These are phyloP conservation scores for Petrocephalus microphthalmus DNA, from an alignment of 2,113 vertebrate genomes.

Conservation along the genomic window DNA sequence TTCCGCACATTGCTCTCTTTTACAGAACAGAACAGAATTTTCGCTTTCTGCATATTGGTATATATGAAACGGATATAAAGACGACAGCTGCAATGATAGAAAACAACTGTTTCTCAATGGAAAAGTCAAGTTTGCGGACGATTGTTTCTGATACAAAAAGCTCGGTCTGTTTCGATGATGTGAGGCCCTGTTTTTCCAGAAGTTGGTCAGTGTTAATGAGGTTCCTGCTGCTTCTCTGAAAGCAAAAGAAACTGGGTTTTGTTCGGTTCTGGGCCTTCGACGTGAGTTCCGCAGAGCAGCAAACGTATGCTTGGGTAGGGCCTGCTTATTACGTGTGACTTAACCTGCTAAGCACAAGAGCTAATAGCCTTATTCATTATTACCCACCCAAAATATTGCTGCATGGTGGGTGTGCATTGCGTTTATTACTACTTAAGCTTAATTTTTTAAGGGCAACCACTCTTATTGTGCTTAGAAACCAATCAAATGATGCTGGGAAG, in stretches of 20 bases:
- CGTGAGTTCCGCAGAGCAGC: background rate
- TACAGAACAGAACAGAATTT: background rate
- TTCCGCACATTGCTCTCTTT: background rate
- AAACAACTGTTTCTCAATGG: background rate
- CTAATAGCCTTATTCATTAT: background rate
- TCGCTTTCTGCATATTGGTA: background rate
- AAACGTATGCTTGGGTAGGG: background rate
- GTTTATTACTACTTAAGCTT: background rate
- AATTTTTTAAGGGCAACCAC: background rate
- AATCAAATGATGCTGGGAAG: background rate
- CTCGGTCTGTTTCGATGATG: background rate
- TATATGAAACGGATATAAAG: background rate
- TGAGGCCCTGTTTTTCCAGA: background rate
- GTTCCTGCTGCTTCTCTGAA: background rate
- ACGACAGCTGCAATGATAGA: background rate
- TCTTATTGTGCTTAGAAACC: background rate
- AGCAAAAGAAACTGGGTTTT: background rate
- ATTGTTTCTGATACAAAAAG: background rate
- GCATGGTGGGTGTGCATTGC: background rate
- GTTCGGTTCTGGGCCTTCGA: background rate
- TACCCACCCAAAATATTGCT: background rate
- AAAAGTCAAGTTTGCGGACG: background rate
- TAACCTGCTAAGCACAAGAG: background rate
- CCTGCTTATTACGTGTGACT: background rate
- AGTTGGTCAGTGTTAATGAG: background rate